A percentile compares a stretch with the other conserved stretches of the same genome.
Conservation (phyloP, 2,888 invertebrate species). For the Plagodis dolabraria region DNA sequence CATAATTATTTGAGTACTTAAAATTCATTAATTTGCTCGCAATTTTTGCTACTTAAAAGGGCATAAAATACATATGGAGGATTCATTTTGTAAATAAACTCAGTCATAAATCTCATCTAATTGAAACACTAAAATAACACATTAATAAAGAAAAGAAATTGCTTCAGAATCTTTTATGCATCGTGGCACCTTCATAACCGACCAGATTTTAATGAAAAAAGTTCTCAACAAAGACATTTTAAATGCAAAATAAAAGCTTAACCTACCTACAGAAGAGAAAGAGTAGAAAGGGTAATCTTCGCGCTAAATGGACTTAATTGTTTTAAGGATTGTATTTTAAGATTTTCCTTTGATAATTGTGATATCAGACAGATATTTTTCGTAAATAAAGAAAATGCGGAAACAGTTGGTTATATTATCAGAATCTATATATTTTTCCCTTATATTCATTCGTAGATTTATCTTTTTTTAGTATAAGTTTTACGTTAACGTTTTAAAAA, state of each 20-base stretch:
- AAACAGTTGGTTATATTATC: conserved; percentile 13
- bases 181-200: conserved; percentile 54
- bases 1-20: too few species aligned
- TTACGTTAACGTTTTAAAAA: conserved; percentile 2
- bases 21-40: too few species aligned
- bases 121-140: conserved; percentile 19
- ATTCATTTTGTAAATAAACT: background rate
- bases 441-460: too few species aligned
- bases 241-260: conserved; percentile 60
- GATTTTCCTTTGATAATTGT: conserved; percentile 30
- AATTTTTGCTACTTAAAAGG: background rate
- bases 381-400: conserved; percentile 9
- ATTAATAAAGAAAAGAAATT: conserved; percentile 41
- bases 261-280: conserved; percentile 28
- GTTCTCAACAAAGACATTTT: conserved; percentile 61
- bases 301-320: conserved; percentile 46
- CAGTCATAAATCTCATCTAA: conserved; percentile 13
- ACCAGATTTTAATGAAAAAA: conserved; percentile 69
- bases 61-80: background rate
- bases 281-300: conserved; percentile 36
- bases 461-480: conserved; percentile 29
- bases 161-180: conserved; percentile 60
- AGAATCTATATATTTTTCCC: conserved; percentile 11
- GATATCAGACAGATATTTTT: conserved; percentile 17
- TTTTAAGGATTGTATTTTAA: conserved; percentile 36